A percentile compares a stretch with the other conserved stretches of the same genome.
Conservation (phyloP, 1,140 invertebrate species). For the Drosophila saltans region DNA sequence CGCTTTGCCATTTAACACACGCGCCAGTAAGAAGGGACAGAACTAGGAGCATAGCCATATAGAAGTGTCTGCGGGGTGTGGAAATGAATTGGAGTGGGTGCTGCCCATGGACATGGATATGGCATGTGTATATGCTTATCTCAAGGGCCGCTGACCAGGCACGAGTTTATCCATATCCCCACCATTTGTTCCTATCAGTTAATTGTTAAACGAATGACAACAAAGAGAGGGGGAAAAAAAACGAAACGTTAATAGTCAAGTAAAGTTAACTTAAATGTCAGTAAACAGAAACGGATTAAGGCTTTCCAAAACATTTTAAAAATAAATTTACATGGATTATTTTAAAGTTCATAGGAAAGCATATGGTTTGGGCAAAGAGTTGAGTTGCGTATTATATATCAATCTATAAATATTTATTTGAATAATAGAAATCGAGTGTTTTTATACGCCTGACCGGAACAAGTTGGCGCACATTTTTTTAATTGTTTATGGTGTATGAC, state of each 20-base stretch:
- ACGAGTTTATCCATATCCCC: slow-evolving; percentile 18
- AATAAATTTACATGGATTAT: no score
- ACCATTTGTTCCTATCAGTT: slow-evolving; percentile 36
- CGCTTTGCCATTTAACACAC: slow-evolving; percentile 76
- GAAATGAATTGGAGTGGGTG: slow-evolving; percentile 8
- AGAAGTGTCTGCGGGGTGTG: no score
- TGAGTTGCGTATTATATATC: no score
- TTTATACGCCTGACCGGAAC: no score
- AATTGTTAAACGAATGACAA: slow-evolving; percentile 36
- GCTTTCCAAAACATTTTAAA: background rate
- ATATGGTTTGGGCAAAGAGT: no score
- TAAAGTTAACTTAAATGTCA: background rate
- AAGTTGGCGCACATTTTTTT: no score
- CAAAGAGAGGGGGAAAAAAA: no score
- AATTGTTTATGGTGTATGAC: no score
- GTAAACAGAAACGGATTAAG: background rate
- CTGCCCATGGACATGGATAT: slow-evolving; percentile 32
- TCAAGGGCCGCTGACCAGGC: slow-evolving; percentile 6
- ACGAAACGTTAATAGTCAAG: no score
- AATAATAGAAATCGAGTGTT: no score
- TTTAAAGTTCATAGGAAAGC: no score
- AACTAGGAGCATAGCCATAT: slow-evolving; percentile 13
- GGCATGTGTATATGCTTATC: slow-evolving; percentile 25
- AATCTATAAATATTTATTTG: no score
- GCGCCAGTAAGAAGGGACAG: slow-evolving; percentile 39